Conservation (phyloP, 2,888 invertebrate genomes). For the Morpho achilles region DNA sequence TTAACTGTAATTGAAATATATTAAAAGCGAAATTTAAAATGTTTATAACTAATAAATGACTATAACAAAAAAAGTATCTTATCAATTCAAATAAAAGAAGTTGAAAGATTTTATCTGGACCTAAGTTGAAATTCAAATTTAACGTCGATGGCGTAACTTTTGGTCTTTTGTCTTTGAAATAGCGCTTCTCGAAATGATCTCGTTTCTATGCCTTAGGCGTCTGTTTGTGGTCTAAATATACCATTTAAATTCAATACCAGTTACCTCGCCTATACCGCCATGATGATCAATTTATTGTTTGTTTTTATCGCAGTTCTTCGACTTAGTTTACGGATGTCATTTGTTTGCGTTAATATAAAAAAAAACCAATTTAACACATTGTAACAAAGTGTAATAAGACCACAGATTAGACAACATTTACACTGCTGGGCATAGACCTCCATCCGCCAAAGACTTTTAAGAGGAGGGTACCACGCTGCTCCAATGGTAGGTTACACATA, state of each 20-base stretch:
- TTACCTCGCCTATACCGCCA: slow-evolving; percentile 53
- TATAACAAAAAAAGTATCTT: too few species aligned
- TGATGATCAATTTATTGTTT: slow-evolving; percentile 61
- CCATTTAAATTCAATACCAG: slow-evolving; percentile 72
- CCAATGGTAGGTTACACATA: too few species aligned
- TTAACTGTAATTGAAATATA: too few species aligned
- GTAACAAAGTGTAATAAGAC: too few species aligned
- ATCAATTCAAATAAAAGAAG: not conserved
- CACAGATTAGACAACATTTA: too few species aligned
- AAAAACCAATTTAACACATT: not conserved
- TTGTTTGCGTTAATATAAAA: slow-evolving; percentile 1
- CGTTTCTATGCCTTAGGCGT: slow-evolving; percentile 71
- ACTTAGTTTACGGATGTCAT: slow-evolving; percentile 39
- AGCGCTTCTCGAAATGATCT: slow-evolving; percentile 61
- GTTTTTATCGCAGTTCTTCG: slow-evolving; percentile 52
- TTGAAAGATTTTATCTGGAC: slow-evolving; percentile 8
- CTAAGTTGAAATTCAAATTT: slow-evolving; percentile 37
- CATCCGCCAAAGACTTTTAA: too few species aligned
- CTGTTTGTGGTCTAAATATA: slow-evolving; percentile 65
- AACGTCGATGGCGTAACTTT: slow-evolving; percentile 60
- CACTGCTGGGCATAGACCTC: too few species aligned
- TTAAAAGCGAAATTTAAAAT: too few species aligned
- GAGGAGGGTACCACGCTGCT: too few species aligned
- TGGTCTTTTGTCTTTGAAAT: slow-evolving; percentile 57
- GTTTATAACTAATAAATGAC: too few species aligned